Base-by-base conservation (phyloP, 2,797 vertebrate genomes). In the Scleropages formosus region DNA sequence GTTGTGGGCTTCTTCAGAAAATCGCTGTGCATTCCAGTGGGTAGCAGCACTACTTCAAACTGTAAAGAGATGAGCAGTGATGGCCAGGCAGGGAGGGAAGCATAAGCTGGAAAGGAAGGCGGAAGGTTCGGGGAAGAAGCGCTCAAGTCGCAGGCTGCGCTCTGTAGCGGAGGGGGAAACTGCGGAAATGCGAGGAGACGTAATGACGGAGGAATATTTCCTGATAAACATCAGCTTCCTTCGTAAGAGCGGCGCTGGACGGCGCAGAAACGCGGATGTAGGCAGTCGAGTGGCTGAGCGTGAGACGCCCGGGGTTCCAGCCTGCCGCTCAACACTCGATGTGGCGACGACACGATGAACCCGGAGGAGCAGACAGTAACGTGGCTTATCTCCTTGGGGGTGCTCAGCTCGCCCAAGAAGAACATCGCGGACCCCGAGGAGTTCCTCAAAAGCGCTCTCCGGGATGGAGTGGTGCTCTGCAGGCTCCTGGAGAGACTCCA, bases 361-460 rank as follows among this genome's bases (percentile, higher is more conserved):
- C 94, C 95, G 75, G 95, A 98, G 88, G 98, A 99, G 83, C 95
- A 93, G 83, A 90, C 91, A 0, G 96, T 99, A 84, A 99, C 98
- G 3, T 99, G 98, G 98, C 93, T 99, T 1, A 99, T 99, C 84
- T 96, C 97, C 0, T 80, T 98, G 20, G 98, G 98, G 79, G 98
- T 99, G 70, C 88, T 99, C 71, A 93, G 95, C 86, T 99, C 97
- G 39, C 98, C 98, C 0, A 99, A 99, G 84, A 99, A 98, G 91
- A 95, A 89, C 61, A 88, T 98, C 73, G 92, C 94, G 27, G 95
- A 99, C 87, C 97, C 97, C 0, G 92, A 95, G 84, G 94, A 93
- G 53, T 99, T 99, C 87, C 77, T 99, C 81, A 96, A 96, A 91
- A 84, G 86, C 0, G 94, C 95, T 9, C 85, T 99, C 66, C 95